Base-by-base conservation (phyloP, 2,113 vertebrate species). In the Urocynchramus pylzowi region DNA sequence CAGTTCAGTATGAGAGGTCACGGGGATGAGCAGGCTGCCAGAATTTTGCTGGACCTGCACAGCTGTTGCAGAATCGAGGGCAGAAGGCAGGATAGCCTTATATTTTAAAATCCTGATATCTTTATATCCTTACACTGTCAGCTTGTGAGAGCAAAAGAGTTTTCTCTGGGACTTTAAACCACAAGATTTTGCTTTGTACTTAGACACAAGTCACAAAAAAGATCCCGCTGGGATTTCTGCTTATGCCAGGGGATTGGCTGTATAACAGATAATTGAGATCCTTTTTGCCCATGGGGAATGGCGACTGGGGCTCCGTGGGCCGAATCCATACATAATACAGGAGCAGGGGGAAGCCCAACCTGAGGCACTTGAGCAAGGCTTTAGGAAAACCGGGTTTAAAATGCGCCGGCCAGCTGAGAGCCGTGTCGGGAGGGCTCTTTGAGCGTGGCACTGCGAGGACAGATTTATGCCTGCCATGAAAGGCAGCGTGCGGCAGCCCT, bases 401-500 rank as follows among this genome's bases (percentile, higher is more conserved):
- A 77, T 33, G 23, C 11, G 1, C 69, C 52, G 26, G 77, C 45
- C 86, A 86, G 93, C 77, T 54, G 78, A 77, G 75, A 79, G 65
- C 67, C 17, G 52, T 31, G 79, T 52, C 15, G 10, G 91, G 92
- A 88, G 53, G 37, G 45, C 70, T 92, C 65, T 79, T 90, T 89
- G 95, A 92, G 83, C 77, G 67, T 28, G 82, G 81, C n/a, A 35
- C 14, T 49, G 26, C 10, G 8, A 10, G 42, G 65, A 14, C 57
- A 97, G 97, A 97, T 97, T 97, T 94, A 96, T 95, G 91, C 59
- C 49, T 90, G 75, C 71, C 64, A 52, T 83, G 74, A 97, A 96
- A 97, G 83, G 60, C 49, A 90, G 94, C 61, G 18, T 57, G 39
- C 18, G 8, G 67, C 7, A 84, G 90, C 95, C 96, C 87, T 87